phyloP scores from a whole-genome alignment of 2,888 invertebrate species.

The Escarpia spicata region DNA sequence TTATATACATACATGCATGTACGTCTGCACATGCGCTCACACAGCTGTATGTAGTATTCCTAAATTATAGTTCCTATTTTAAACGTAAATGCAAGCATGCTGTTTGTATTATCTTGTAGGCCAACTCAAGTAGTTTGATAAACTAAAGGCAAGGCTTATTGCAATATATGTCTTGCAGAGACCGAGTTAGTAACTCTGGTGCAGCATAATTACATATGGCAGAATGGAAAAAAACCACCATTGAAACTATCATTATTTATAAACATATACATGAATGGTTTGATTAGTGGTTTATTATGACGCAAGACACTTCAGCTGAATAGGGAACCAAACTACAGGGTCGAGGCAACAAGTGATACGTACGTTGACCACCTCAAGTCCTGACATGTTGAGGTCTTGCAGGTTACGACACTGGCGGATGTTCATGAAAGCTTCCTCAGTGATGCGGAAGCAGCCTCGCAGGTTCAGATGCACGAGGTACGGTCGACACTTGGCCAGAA shows the following conservation, averaged over 20 bases:
- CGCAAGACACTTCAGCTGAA: not conserved
- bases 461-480: conserved; percentile 64
- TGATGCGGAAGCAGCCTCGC: conserved; percentile 54
- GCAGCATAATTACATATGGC: too few species aligned
- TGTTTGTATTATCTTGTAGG: not conserved
- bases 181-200: too few species aligned
- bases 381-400: conserved; percentile 65
- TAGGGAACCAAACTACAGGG: too few species aligned
- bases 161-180: too few species aligned
- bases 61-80: not conserved
- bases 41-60: not conserved
- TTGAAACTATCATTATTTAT: too few species aligned
- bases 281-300: not conserved
- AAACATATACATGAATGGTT: too few species aligned
- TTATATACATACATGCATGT: not conserved
- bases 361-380: conserved; percentile 61
- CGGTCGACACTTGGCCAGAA: conserved; percentile 62
- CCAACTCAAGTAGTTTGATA: not conserved
- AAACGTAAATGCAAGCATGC: not conserved
- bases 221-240: too few species aligned
- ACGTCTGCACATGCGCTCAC: not conserved
- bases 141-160: too few species aligned
- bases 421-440: conserved; percentile 52
- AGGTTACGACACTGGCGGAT: conserved; percentile 64
- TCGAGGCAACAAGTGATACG: conserved; percentile 41